These are phyloP conservation scores for Nasonovia ribisnigri DNA, from an alignment of 2,888 invertebrate genomes.

Conservation along the genomic window DNA sequence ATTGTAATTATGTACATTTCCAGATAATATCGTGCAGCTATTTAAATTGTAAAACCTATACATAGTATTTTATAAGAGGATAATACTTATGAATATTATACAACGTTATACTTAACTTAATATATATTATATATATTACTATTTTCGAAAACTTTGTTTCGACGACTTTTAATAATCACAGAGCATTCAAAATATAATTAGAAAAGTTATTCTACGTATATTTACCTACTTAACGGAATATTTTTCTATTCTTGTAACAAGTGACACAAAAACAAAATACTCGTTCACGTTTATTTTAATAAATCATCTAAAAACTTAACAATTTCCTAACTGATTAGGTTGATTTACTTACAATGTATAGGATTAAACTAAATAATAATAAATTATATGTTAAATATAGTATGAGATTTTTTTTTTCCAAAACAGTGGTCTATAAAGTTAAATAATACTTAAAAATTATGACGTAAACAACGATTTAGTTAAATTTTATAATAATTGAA, in stretches of 20 bases:
- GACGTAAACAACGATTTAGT: background rate
- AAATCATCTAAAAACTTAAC: constrained; percentile 41
- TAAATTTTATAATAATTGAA: background rate
- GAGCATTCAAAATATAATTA: background rate
- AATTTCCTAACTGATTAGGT: constrained; percentile 33
- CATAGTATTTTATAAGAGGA: too few relatives aligned
- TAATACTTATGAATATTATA: background rate
- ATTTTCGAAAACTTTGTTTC: background rate
- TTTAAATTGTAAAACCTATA: too few relatives aligned
- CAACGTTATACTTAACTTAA: background rate
- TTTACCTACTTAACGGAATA: background rate
- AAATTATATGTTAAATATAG: background rate
- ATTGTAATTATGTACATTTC: background rate
- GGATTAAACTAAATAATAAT: constrained; percentile 44
- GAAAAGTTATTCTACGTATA: background rate
- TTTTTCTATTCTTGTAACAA: background rate
- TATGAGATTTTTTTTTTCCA: constrained; percentile 36
- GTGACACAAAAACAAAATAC: background rate
- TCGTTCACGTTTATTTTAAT: background rate
- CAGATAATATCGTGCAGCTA: too few relatives aligned
- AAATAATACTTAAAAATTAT: constrained; percentile 25
- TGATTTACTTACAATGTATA: background rate
- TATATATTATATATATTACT: background rate
- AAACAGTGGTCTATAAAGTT: constrained; percentile 23
- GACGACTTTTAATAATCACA: background rate